Percentiles rank a stretch among this genome's conserved stretches.
Conservation (phyloP, 2,113 vertebrate species). For the Heteronetta atricapilla region DNA sequence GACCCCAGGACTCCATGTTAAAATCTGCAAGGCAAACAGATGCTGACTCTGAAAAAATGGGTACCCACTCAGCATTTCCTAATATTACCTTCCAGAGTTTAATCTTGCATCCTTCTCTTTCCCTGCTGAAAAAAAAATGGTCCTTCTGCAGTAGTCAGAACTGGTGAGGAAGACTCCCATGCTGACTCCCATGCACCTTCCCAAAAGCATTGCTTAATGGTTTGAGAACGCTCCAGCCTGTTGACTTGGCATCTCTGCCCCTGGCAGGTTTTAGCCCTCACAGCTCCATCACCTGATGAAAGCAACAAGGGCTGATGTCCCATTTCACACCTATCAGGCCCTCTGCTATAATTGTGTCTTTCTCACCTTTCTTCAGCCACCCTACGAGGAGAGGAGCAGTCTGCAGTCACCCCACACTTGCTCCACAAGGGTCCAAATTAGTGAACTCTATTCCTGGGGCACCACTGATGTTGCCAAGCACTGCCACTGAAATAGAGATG, state of each 20-base stretch:
- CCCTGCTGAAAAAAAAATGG: not conserved
- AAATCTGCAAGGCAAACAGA: not conserved
- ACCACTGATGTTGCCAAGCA: not conserved
- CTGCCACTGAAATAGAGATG: not conserved
- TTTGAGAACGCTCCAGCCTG: not conserved
- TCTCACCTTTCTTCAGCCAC: accelerated
- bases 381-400: not conserved
- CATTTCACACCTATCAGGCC: not conserved
- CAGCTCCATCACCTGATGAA: not conserved
- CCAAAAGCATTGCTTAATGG: not conserved
- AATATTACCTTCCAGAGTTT: not conserved
- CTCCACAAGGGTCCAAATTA: not conserved
- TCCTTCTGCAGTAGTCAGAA: not conserved
- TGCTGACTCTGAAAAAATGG: not conserved
- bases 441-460: accelerated
- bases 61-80: not conserved
- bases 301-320: not conserved
- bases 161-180: not conserved
- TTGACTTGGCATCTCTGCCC: not conserved
- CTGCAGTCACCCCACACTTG: not conserved
- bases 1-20: not conserved
- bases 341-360: not conserved
- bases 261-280: not conserved
- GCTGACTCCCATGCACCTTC: not conserved
- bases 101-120: not conserved